phyloP scores from a whole-genome alignment of 2,113 vertebrate species.

The Paracanthobrama guichenoti region DNA sequence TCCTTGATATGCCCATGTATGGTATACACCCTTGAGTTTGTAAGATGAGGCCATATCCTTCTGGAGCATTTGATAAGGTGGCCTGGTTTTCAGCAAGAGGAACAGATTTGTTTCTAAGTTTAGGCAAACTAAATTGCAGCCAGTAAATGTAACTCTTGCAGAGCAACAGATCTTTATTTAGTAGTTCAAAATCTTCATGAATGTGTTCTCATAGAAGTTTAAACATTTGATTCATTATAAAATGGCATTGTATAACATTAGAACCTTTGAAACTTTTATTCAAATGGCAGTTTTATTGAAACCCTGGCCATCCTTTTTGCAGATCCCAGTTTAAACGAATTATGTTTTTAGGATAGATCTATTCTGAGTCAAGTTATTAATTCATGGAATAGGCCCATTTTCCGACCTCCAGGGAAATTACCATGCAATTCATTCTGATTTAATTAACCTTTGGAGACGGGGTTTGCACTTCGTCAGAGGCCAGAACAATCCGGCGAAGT shows the following conservation, averaged over 20 bases:
- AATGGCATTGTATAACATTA: not conserved
- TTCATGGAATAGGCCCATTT: constrained; percentile 70
- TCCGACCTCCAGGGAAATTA: constrained; percentile 74
- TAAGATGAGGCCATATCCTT: constrained; percentile 76
- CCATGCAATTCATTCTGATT: constrained; percentile 60
- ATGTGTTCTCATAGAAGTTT: not conserved
- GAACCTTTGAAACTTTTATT: not conserved
- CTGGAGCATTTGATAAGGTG: constrained; percentile 55
- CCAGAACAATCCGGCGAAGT: constrained; percentile 22
- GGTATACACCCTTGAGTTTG: constrained; percentile 62
- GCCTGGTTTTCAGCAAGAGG: constrained; percentile 45
- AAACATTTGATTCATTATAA: not conserved
- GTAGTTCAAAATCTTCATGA: not conserved
- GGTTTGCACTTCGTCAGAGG: constrained; percentile 42
- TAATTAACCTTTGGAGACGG: constrained; percentile 61
- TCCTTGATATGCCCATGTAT: constrained; percentile 68
- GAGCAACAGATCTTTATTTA: not conserved
- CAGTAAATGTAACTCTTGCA: not conserved
- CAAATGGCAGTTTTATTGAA: not conserved
- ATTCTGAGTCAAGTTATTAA: constrained; percentile 72
- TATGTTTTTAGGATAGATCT: constrained; percentile 47
- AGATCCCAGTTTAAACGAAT: constrained; percentile 27
- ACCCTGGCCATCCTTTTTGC: constrained; percentile 35
- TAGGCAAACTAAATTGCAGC: not conserved
- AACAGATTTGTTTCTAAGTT: constrained; percentile 3